These are phyloP conservation scores for Mus spicilegus DNA, from an alignment of 2,113 vertebrate genomes.

Conservation along the genomic window DNA sequence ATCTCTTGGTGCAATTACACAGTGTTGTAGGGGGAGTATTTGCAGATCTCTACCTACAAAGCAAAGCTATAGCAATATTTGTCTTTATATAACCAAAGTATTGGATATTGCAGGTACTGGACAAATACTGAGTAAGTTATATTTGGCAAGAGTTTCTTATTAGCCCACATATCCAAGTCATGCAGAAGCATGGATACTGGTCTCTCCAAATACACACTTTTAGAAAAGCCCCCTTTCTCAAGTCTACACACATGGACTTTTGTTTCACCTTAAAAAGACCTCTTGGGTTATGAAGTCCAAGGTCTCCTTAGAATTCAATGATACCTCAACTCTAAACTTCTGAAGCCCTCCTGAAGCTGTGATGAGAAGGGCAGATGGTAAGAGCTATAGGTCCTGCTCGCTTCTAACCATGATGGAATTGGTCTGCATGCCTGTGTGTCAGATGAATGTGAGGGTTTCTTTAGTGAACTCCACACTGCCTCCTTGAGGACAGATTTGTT, in stretches of 20 bases:
- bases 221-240: background rate
- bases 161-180: background rate
- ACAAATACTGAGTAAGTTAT: background rate
- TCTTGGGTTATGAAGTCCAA: background rate
- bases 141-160: background rate
- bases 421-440: background rate
- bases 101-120: background rate
- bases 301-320: background rate
- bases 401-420: background rate
- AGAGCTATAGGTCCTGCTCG: background rate
- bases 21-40: rapidly evolving
- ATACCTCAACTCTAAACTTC: background rate
- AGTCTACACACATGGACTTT: background rate
- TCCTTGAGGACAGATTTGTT: background rate
- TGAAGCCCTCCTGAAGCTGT: background rate
- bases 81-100: background rate
- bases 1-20: background rate
- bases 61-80: background rate
- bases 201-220: background rate
- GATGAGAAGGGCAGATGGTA: background rate
- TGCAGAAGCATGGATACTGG: background rate
- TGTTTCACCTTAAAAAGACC: background rate
- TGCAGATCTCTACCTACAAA: background rate
- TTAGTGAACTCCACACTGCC: background rate
- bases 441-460: background rate